phyloP scores from a whole-genome alignment of 2,888 invertebrate genomes.

The Caenorhabditis becei region DNA sequence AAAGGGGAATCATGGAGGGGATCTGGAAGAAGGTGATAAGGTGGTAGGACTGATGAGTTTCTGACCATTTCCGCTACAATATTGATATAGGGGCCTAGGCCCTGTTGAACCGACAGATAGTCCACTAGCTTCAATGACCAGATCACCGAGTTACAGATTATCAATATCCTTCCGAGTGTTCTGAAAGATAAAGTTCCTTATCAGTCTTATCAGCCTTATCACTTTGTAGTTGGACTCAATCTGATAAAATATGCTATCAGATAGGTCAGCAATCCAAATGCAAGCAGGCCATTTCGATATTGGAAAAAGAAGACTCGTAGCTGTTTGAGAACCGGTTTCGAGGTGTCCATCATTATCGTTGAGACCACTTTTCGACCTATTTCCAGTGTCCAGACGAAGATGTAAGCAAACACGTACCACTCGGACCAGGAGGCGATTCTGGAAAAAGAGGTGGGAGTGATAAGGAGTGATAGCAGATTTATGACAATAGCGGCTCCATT shows the following conservation, averaged over 20 bases:
- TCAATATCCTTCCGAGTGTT: constrained; percentile 89
- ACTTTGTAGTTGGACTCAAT: constrained; percentile 84
- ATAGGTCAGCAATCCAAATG: constrained; percentile 88
- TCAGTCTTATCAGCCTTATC: neutral
- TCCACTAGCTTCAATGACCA: constrained; percentile 89
- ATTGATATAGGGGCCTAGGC: constrained; percentile 93
- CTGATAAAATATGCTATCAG: constrained; percentile 76
- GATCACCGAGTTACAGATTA: constrained; percentile 84
- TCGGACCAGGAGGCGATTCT: constrained; percentile 71
- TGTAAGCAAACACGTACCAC: constrained; percentile 78
- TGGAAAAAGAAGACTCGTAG: constrained; percentile 80
- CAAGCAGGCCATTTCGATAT: constrained; percentile 74
- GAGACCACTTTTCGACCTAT: constrained; percentile 75
- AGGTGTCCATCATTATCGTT: constrained; percentile 79
- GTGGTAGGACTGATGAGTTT: too few relatives aligned
- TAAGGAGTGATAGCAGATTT: too few relatives aligned
- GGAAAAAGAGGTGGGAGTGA: neutral
- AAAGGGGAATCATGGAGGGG: constrained; percentile 95
- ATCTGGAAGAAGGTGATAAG: too few relatives aligned
- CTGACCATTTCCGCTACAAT: constrained; percentile 99
- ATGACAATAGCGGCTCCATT: too few relatives aligned
- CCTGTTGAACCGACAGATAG: constrained; percentile 96
- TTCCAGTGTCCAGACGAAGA: constrained; percentile 78
- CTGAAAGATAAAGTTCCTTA: constrained; percentile 31
- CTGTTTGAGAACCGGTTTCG: constrained; percentile 83